These are phyloP conservation scores for Cephus runcator DNA, from an alignment of 2,888 invertebrate species.

Conservation along the genomic window DNA sequence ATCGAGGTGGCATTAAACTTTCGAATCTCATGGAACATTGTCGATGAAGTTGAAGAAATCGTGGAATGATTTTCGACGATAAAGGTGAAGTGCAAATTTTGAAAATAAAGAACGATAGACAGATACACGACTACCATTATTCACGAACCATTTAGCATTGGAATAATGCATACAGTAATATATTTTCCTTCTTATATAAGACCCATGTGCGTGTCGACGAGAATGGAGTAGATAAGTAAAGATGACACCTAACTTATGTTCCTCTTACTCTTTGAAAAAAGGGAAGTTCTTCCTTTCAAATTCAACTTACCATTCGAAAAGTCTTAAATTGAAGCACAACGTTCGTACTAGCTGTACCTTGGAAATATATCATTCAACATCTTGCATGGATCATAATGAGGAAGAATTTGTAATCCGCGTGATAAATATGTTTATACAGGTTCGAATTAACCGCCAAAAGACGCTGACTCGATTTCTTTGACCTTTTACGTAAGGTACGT, in stretches of 20 bases:
- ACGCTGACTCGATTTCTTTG: neutral
- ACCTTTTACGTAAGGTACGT: neutral
- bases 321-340: neutral
- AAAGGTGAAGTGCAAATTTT: neutral
- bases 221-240: neutral
- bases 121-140: conserved; percentile 49
- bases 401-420: neutral
- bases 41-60: neutral
- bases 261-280: neutral
- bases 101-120: neutral
- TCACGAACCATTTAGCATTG: conserved; percentile 50
- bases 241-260: neutral
- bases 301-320: neutral
- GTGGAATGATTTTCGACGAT: neutral
- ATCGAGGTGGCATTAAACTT: neutral
- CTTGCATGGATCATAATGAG: neutral
- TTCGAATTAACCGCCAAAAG: neutral
- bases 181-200: conserved; percentile 18
- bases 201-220: neutral
- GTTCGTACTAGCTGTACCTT: neutral
- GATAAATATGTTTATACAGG: neutral
- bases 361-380: neutral
- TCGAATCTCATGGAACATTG: neutral
- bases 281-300: neutral
- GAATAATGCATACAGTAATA: conserved; percentile 48